These are phyloP conservation scores for Vombatus ursinus DNA, from an alignment of 2,113 vertebrate species.

Conservation along the genomic window DNA sequence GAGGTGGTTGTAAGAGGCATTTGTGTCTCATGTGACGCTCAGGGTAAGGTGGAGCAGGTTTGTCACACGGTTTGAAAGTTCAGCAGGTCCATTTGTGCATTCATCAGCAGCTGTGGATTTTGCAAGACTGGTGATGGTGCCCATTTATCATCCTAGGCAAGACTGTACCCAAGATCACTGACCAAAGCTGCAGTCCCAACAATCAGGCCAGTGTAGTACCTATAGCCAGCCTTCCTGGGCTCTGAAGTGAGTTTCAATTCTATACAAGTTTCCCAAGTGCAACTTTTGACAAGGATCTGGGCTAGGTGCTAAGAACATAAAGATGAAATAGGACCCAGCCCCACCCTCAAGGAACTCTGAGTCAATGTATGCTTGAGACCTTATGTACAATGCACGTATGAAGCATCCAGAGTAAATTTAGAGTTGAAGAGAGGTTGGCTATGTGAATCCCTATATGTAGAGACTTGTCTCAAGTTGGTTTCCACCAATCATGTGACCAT, in stretches of 20 bases:
- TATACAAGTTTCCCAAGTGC: background rate
- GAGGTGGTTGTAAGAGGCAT: background rate
- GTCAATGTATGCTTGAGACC: background rate
- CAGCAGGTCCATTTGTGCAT: constrained; percentile 14
- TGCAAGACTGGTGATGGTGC: constrained; percentile 18
- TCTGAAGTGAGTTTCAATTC: background rate
- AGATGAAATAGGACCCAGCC: background rate
- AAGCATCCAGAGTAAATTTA: background rate
- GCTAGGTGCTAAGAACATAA: background rate
- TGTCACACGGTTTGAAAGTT: constrained; percentile 17
- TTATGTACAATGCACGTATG: background rate
- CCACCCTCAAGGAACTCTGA: background rate
- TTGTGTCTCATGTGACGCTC: background rate
- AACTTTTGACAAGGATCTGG: background rate
- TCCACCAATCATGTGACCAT: background rate
- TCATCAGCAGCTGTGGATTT: constrained; percentile 43
- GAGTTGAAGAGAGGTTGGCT: background rate
- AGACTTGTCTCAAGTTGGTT: background rate
- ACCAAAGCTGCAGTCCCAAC: background rate
- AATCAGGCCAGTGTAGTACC: background rate
- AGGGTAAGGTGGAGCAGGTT: constrained; percentile 37
- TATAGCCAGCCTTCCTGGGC: background rate
- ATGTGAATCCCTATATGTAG: background rate
- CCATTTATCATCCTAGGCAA: constrained; percentile 36
- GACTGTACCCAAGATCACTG: background rate